Evolutionary conservation across 1,140 invertebrate genomes (phyloP).

Genomic region (Brachionus paranguensis): DNA sequence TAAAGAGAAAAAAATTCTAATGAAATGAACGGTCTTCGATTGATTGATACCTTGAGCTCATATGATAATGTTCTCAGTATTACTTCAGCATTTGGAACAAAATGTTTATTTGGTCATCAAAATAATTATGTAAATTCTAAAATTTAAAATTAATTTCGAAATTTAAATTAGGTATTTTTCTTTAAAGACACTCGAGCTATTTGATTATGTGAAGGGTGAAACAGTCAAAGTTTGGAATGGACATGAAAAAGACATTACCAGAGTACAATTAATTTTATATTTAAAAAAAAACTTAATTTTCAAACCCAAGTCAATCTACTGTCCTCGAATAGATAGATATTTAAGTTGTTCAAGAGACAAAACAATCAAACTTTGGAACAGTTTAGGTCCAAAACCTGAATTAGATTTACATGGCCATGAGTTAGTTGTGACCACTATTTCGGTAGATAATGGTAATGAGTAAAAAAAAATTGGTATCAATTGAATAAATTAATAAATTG

Average conservation of each 20-base stretch:
- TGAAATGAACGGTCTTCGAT: not conserved
- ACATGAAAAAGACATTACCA: constrained; percentile 49
- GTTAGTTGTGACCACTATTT: constrained; percentile 48
- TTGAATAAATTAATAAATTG: constrained; percentile 12
- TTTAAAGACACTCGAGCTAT: constrained; percentile 45
- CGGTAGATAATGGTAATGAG: constrained; percentile 45
- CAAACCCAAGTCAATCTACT: constrained; percentile 46
- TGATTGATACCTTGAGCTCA: not conserved
- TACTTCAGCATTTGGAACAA: not conserved
- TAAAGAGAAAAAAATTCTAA: not conserved
- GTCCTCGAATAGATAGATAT: constrained; percentile 43
- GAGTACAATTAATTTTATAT: constrained; percentile 42
- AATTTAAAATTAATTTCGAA: not conserved
- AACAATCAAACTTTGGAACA: constrained; percentile 48
- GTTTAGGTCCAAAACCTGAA: constrained; percentile 42
- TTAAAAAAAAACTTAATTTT: not conserved
- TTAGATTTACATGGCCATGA: constrained; percentile 46
- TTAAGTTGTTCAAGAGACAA: constrained; percentile 53
- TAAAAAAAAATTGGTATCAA: not conserved
- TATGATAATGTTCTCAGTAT: constrained; percentile 9
- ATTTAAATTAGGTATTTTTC: not conserved
- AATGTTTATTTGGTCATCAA: not conserved
- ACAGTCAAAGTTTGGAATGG: constrained; percentile 46
- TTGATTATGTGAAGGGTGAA: constrained; percentile 46
- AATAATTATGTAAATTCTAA: not conserved